Evolutionary conservation across 53 echinoderm and acorn worm species (phyloP).

Genomic region (Antedon mediterranea): DNA sequence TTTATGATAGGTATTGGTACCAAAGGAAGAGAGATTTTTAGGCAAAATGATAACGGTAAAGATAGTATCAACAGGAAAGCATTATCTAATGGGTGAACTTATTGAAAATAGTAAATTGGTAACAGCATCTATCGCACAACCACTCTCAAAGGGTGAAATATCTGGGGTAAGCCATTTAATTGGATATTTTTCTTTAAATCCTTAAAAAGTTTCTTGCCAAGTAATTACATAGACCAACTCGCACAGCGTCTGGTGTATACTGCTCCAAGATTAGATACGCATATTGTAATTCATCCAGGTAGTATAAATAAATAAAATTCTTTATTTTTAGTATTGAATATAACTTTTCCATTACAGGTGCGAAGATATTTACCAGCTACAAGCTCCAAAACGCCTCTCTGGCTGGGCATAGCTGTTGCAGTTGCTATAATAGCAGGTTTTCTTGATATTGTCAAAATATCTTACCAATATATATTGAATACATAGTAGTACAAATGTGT

Average conservation of each 20-base stretch:
- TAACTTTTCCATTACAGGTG: background rate
- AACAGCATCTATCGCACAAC: constrained; percentile 56
- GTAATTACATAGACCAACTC: too few species aligned
- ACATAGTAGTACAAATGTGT: background rate
- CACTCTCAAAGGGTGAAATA: constrained; percentile 40
- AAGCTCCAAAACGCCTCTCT: background rate
- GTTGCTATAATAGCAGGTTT: background rate
- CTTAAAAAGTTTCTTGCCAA: too few species aligned
- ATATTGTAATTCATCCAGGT: too few species aligned
- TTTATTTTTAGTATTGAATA: too few species aligned
- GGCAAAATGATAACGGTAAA: constrained; percentile 80
- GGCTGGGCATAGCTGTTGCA: background rate
- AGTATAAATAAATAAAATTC: too few species aligned
- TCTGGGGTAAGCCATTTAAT: constrained; percentile 27
- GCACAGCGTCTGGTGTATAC: too few species aligned
- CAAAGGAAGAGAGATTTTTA: constrained; percentile 58
- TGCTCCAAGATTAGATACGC: too few species aligned
- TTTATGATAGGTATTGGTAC: constrained; percentile 61
- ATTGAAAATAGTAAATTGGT: constrained; percentile 26
- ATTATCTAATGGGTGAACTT: constrained; percentile 63
- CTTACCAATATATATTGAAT: background rate
- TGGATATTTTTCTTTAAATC: too few species aligned
- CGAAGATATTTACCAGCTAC: background rate
- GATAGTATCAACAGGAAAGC: constrained; percentile 78
- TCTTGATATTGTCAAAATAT: background rate